These are phyloP conservation scores for Sphenopsis melanotis DNA, from an alignment of 2,797 vertebrate genomes.

Conservation along the genomic window DNA sequence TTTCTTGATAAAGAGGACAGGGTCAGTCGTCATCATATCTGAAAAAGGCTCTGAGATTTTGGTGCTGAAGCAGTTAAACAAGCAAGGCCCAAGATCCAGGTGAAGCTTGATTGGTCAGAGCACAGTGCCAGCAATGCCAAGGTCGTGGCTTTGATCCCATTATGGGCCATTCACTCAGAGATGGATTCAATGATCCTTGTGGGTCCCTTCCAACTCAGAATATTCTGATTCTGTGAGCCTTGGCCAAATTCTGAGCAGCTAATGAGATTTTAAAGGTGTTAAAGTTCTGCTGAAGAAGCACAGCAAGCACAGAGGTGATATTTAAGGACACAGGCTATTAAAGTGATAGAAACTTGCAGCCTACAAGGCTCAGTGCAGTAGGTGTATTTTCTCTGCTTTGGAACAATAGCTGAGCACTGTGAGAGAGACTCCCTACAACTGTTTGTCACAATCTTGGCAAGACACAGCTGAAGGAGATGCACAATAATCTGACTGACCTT, in stretches of 20 bases:
- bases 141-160: not conserved
- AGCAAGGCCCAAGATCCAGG: not conserved
- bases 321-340: not conserved
- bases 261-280: not conserved
- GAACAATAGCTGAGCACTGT: not conserved
- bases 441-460: conserved; percentile 1
- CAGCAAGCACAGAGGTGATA: not conserved
- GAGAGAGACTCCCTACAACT: not conserved
- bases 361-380: not conserved
- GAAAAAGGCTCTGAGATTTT: not conserved
- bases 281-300: not conserved
- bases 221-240: not conserved
- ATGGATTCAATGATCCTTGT: not conserved
- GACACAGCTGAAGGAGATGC: not conserved
- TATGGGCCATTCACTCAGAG: not conserved
- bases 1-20: not conserved
- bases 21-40: not conserved
- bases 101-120: rapidly evolving
- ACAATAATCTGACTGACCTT: not conserved
- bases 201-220: not conserved
- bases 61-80: not conserved
- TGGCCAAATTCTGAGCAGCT: not conserved
- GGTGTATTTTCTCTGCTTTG: not conserved
- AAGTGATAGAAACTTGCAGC: not conserved
- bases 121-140: not conserved